phyloP scores from a whole-genome alignment of 1,140 invertebrate genomes.

The Aricia agestis region DNA sequence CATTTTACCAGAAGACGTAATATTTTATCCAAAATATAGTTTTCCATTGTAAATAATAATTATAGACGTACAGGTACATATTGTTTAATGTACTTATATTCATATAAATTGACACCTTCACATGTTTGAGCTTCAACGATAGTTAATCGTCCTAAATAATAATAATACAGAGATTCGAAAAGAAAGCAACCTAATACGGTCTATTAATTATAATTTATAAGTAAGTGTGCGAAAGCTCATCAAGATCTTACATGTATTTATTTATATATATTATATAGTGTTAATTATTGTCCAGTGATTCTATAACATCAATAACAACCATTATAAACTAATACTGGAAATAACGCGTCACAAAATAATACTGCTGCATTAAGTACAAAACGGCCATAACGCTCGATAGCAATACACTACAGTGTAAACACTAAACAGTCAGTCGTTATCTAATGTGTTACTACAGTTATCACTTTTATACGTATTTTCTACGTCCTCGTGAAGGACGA shows the following conservation, averaged over 20 bases:
- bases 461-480: constrained; percentile 53
- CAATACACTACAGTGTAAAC: constrained; percentile 36
- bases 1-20: neutral
- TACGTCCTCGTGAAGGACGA: constrained; percentile 64
- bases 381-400: too few species aligned
- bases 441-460: constrained; percentile 50
- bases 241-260: constrained; percentile 44
- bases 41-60: constrained; percentile 4
- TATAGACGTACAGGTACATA: neutral
- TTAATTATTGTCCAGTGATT: constrained; percentile 67
- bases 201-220: constrained; percentile 5
- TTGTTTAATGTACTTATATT: neutral
- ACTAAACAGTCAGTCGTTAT: constrained; percentile 56
- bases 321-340: constrained; percentile 13
- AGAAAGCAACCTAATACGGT: neutral
- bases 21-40: constrained; percentile 11
- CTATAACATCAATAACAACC: constrained; percentile 6
- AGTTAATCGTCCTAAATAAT: neutral
- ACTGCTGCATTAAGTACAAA: constrained; percentile 30
- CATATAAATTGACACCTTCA: constrained; percentile 4
- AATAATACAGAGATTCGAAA: neutral
- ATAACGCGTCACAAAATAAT: constrained; percentile 35
- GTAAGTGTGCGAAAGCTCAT: constrained; percentile 51
- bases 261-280: constrained; percentile 28
- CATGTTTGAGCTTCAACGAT: constrained; percentile 2